Evolutionary conservation across 2,888 invertebrate species (phyloP).

Genomic region (Geotrupes spiniger): DNA sequence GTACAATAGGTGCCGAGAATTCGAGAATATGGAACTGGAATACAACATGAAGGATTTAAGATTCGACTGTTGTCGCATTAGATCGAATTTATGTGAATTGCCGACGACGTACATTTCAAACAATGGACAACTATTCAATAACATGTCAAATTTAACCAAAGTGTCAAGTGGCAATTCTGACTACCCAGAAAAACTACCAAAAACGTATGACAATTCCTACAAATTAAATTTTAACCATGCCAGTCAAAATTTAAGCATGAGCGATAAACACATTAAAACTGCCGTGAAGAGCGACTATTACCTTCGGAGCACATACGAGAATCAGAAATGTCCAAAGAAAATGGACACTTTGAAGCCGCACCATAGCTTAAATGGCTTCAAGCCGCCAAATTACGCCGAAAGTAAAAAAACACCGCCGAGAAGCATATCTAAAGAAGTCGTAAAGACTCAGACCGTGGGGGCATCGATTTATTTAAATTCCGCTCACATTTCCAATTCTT

Average conservation of each 20-base stretch:
- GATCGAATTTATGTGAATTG: conserved; percentile 45
- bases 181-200: conserved; percentile 33
- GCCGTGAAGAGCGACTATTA: conserved; percentile 17
- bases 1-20: conserved; percentile 37
- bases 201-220: conserved; percentile 34
- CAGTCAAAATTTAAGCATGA: conserved; percentile 26
- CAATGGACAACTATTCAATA: conserved; percentile 40
- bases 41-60: conserved; percentile 37
- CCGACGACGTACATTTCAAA: conserved; percentile 49
- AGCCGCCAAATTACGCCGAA: background rate
- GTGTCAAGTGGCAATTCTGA: conserved; percentile 19
- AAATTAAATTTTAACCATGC: conserved; percentile 22
- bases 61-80: conserved; percentile 36
- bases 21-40: conserved; percentile 46
- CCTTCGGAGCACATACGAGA: background rate
- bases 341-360: background rate
- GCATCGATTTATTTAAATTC: background rate
- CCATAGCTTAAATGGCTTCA: background rate
- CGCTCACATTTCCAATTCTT: background rate
- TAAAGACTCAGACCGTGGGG: background rate
- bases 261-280: conserved; percentile 23
- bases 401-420: no score
- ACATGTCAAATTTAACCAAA: conserved; percentile 21
- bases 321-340: background rate
- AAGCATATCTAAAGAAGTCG: background rate